Conservation (phyloP, 2,888 invertebrate genomes). For the Dexiosoma caninum region DNA sequence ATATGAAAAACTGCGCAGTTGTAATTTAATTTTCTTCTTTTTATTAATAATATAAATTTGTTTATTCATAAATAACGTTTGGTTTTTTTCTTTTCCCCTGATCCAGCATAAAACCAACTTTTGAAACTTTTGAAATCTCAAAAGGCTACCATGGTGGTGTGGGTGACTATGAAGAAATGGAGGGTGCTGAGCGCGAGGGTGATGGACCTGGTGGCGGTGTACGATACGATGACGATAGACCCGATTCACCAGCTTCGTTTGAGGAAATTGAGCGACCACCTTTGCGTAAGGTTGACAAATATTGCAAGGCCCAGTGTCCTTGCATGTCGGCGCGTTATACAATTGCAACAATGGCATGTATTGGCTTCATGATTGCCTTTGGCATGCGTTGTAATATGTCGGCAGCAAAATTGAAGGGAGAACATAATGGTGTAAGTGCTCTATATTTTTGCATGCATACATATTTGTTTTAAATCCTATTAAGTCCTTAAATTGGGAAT, state of each 20-base stretch:
- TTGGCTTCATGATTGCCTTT: conserved; percentile 95
- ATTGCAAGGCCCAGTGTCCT: conserved; percentile 90
- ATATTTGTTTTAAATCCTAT: background rate
- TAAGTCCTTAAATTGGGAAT: background rate
- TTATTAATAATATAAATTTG: too few relatives aligned
- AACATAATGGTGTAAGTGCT: conserved; percentile 80
- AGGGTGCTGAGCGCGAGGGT: conserved; percentile 73
- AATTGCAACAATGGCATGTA: conserved; percentile 89
- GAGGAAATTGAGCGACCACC: conserved; percentile 92
- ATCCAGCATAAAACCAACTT: conserved; percentile 71
- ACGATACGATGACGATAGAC: conserved; percentile 79
- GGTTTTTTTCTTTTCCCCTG: background rate
- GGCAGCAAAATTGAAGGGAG: conserved; percentile 93
- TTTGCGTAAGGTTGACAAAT: conserved; percentile 91
- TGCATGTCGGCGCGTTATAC: conserved; percentile 91
- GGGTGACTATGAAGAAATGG: conserved; percentile 76
- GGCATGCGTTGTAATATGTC: conserved; percentile 99
- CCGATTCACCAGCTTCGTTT: conserved; percentile 85
- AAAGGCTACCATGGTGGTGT: conserved; percentile 75
- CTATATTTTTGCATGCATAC: conserved; percentile 61
- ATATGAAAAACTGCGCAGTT: too few relatives aligned
- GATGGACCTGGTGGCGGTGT: conserved; percentile 74
- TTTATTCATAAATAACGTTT: too few relatives aligned
- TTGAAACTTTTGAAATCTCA: conserved; percentile 75
- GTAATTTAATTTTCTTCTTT: too few relatives aligned